Evolutionary conservation across 1,140 invertebrate species (phyloP).

Genomic region (Sycophaga agraensis): DNA sequence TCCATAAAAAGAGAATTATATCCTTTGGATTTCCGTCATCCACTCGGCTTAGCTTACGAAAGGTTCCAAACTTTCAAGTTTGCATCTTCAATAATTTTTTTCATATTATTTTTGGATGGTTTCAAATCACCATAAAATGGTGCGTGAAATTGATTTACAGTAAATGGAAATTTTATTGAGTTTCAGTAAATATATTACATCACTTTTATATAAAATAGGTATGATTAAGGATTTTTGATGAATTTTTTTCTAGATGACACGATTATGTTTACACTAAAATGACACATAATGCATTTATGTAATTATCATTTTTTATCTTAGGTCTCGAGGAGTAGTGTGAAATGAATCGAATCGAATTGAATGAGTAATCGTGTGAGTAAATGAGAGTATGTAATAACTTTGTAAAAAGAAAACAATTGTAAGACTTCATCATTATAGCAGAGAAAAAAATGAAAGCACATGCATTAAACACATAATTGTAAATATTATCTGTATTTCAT

Average conservation of each 20-base stretch:
- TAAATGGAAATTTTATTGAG: conserved; percentile 26
- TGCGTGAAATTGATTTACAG: conserved; percentile 22
- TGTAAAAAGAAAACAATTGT: conserved; percentile 30
- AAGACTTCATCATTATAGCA: conserved; percentile 24
- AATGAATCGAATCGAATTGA: conserved; percentile 22
- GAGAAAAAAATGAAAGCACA: conserved; percentile 26
- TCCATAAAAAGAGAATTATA: conserved; percentile 25
- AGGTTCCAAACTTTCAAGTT: conserved; percentile 11
- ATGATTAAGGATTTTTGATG: conserved; percentile 29
- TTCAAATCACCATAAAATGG: conserved; percentile 23
- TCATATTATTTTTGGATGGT: conserved; percentile 16
- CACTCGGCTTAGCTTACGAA: conserved; percentile 17
- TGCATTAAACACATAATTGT: conserved; percentile 49
- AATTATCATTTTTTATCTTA: conserved; percentile 31
- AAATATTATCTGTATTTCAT: conserved; percentile 54
- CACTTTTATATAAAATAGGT: conserved; percentile 27
- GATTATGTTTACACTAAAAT: conserved; percentile 30
- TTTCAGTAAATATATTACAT: conserved; percentile 26
- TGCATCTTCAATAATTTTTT: conserved; percentile 5
- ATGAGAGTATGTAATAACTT: conserved; percentile 30
- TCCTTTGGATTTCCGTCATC: conserved; percentile 22
- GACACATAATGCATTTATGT: conserved; percentile 32
- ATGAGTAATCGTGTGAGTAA: conserved; percentile 10
- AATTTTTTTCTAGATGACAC: conserved; percentile 25
- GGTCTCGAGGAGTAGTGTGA: conserved; percentile 22